Percentiles rank a stretch among this genome's conserved stretches.
Evolutionary conservation across 2,888 invertebrate species (phyloP).

Genomic region (Xestia xanthographa): DNA sequence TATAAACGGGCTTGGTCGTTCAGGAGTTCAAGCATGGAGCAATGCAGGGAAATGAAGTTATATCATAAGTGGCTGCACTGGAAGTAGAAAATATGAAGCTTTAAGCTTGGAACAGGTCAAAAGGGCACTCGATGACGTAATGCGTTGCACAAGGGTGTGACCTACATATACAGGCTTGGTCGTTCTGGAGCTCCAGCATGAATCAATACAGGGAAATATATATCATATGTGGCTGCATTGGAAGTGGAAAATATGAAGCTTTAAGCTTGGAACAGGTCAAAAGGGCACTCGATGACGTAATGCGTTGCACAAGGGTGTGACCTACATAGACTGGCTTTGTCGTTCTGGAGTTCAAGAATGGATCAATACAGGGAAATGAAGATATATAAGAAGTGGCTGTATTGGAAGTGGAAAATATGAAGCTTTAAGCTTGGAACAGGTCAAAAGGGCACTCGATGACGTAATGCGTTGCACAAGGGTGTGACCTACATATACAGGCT

Average conservation of each 20-base stretch:
- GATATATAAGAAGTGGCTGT: neutral
- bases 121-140: conserved; percentile 5
- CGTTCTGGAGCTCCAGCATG: neutral
- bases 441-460: neutral
- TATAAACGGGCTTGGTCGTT: neutral
- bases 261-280: neutral
- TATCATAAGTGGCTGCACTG: conserved; percentile 23
- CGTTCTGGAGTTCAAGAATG: no score
- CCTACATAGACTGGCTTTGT: neutral
- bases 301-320: neutral
- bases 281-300: conserved; percentile 4
- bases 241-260: neutral
- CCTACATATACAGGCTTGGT: neutral
- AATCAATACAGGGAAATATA: neutral
- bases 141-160: neutral
- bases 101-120: neutral
- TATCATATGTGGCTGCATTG: conserved; percentile 25
- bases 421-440: neutral
- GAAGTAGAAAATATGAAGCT: neutral
- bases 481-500: neutral
- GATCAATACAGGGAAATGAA: no score
- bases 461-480: conserved; percentile 6
- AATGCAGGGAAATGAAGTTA: neutral
- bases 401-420: conserved; percentile 2
- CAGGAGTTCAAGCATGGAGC: neutral